Conservation (phyloP, 2,888 invertebrate genomes). For the Erynnis tages region DNA sequence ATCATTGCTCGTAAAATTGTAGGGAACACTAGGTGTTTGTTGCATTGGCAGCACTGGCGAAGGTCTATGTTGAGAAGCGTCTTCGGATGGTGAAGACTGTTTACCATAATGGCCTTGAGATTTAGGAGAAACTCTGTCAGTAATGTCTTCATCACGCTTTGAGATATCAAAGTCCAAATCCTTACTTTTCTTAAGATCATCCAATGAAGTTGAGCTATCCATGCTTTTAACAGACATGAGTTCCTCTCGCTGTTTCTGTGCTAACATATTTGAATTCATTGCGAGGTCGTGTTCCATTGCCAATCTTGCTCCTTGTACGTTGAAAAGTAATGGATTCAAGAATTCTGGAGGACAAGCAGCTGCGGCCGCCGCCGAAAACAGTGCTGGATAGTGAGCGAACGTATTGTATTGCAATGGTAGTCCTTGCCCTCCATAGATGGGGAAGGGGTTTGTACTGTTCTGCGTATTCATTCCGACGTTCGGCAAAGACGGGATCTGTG, state of each 20-base stretch:
- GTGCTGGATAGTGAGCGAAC: slow-evolving; percentile 82
- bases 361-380: slow-evolving; percentile 75
- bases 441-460: slow-evolving; percentile 83
- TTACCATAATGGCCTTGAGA: slow-evolving; percentile 70
- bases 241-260: slow-evolving; percentile 73
- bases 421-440: slow-evolving; percentile 86
- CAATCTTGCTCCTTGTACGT: slow-evolving; percentile 77
- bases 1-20: slow-evolving; percentile 59
- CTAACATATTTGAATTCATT: slow-evolving; percentile 76
- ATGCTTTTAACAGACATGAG: slow-evolving; percentile 71
- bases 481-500: slow-evolving; percentile 63
- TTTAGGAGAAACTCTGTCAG: slow-evolving; percentile 81
- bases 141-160: slow-evolving; percentile 52
- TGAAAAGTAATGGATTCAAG: slow-evolving; percentile 84
- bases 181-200: slow-evolving; percentile 63
- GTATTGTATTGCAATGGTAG: slow-evolving; percentile 84
- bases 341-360: slow-evolving; percentile 82
- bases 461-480: slow-evolving; percentile 71
- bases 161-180: slow-evolving; percentile 57
- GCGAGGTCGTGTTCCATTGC: slow-evolving; percentile 77
- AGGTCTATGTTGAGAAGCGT: slow-evolving; percentile 82
- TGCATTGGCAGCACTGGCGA: slow-evolving; percentile 84
- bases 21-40: slow-evolving; percentile 57
- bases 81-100: slow-evolving; percentile 86
- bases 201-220: slow-evolving; percentile 68